Evolutionary conservation across 1,140 invertebrate genomes (phyloP), one percentile per base, ranked within the genome.

Genomic region (Lysiphlebus fabarum): DNA sequence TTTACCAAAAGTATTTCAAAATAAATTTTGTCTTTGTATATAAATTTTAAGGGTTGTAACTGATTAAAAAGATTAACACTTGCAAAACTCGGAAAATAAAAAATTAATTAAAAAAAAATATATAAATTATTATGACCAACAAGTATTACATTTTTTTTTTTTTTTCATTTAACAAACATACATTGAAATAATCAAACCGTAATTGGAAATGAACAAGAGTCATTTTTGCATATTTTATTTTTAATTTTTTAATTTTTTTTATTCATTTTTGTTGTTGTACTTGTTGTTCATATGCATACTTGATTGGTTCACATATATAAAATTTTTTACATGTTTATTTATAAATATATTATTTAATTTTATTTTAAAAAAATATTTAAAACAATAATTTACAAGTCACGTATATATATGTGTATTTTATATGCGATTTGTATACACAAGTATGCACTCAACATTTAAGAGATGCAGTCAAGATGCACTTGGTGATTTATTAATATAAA

Each of bases 151-250:
- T n/a, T 4, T 4, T 26, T 1, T 26, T 26, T 26, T 26, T 4
- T 26, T 26, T 4, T 26, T 26, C 53, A 55, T 10, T 62, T 43
- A 41, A 62, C 63, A 62, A 66, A 65, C 61, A 70, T 66, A 63
- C 66, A 54, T 55, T 66, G 58, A 61, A 56, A 58, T 60, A 62
- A 47, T 58, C 65, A 67, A 68, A 70, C 68, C 68, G 66, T 70
- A 70, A 70, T 70, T 68, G 68, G 68, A 70, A 68, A 62, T 68
- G 66, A 65, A 63, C 66, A 26, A 26, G 67, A 68, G 65, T 66
- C 65, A 67, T 63, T 68, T 68, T 70, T 26, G 59, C 53, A 59
- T 67, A 65, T 57, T 50, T 59, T 40, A 8, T 43, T 50, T 55
- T 43, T 12, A 44, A 41, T 54, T n/a, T 55, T 45, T 59, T 62